Evolutionary conservation across 2,113 vertebrate genomes (phyloP), one percentile per base, ranked within the genome.

Genomic region (Campylomormyrus numenius): DNA sequence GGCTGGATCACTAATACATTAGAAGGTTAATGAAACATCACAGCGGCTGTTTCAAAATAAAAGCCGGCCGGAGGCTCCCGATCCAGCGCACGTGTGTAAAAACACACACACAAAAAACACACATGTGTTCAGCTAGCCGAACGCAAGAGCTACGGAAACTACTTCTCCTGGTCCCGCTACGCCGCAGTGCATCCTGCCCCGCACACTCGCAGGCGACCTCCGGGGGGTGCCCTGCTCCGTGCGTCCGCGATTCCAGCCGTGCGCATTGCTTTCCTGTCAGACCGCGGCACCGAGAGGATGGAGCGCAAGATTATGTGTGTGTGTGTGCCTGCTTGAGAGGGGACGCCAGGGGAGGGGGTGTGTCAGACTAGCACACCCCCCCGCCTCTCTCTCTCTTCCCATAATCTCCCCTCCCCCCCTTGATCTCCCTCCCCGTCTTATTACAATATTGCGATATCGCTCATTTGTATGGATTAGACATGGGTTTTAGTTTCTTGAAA

Each of bases 281-380:
- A 35, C 45, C 66, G 46, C 21, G 35, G 85, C 58, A 24, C 89
- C 8, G 56, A 90, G n/a, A 84, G 48, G 19, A 77, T 19, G 8
- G n/a, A 35, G n/a, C 17, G 77, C 11, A 77, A 88, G 70, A 83
- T 39, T 9, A 1, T 46, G 49, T 84, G 56, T 66, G 49, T 66
- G 49, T 21, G 27, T 19, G 49, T 6, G 70, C 21, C 19, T 7
- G 62, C 62, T 31, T 19, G 31, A 13, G 74, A 21, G n/a, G 15
- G 46, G 5, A 74, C 0, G 4, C 48, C 3, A 50, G 24, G 46
- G 45, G 48, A 42, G 87, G 90, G 77, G 49, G 53, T 85, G 35
- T 39, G 89, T 90, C 56, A 62, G 56, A 13, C 50, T 39, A 85
- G 80, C 53, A n/a, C 42, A 45, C 85, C 58, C 77, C 77, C 87